Conservation (phyloP, 2,888 invertebrate species). For the Erebia palarica region DNA sequence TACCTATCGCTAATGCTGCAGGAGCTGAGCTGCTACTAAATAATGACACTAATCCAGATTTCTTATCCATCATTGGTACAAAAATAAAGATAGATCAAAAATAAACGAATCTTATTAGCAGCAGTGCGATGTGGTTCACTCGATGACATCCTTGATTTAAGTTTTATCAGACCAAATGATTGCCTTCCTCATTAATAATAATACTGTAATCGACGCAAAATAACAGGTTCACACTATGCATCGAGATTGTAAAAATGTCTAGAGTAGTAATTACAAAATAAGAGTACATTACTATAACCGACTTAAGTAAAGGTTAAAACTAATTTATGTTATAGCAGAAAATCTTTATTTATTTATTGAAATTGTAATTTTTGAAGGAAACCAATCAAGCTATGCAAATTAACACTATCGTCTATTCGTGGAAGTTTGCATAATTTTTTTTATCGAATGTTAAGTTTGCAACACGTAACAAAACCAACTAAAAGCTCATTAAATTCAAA, state of each 20-base stretch:
- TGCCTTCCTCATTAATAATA: constrained; percentile 18
- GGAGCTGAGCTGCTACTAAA: neutral
- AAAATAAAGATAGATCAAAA: neutral
- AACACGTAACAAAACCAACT: constrained; percentile 16
- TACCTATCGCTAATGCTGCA: neutral
- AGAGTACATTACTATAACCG: neutral
- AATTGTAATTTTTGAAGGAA: neutral
- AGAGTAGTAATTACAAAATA: constrained; percentile 5
- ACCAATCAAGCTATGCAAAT: neutral
- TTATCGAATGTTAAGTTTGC: constrained; percentile 12
- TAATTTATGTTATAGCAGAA: neutral
- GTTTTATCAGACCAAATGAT: neutral
- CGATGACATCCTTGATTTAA: neutral
- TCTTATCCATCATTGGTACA: neutral
- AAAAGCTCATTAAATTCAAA: neutral
- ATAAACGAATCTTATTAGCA: neutral
- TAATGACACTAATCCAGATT: constrained; percentile 12
- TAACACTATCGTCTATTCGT: neutral
- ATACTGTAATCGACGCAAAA: constrained; percentile 33
- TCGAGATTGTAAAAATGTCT: constrained; percentile 19
- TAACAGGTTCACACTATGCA: constrained; percentile 40
- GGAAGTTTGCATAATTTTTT: neutral
- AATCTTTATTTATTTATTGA: neutral
- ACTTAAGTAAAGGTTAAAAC: neutral
- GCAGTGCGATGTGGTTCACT: neutral